A percentile compares a stretch with the other conserved stretches of the same genome.
Evolutionary conservation across 2,888 invertebrate genomes (phyloP).

Genomic region (Yponomeuta cagnagella): DNA sequence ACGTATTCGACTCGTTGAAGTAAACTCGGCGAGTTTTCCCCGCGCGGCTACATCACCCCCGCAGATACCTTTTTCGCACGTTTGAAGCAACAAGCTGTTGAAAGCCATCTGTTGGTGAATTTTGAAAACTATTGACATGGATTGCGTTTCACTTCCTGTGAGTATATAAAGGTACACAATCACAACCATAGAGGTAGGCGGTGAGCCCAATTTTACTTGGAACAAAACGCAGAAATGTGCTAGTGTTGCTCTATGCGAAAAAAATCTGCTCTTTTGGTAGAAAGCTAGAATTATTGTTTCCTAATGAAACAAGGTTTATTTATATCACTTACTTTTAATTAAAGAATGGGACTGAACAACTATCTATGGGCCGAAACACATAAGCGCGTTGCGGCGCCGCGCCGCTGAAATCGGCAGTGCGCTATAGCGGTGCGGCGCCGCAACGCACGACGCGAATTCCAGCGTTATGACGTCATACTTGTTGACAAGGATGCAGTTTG

Average conservation of each 20-base stretch:
- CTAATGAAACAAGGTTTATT: too few relatives aligned
- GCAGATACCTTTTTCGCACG: constrained; percentile 16
- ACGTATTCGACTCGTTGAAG: neutral
- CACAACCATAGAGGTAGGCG: neutral
- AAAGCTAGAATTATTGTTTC: neutral
- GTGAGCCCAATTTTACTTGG: constrained; percentile 11
- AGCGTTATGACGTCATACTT: too few relatives aligned
- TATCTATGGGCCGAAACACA: too few relatives aligned
- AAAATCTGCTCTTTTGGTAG: neutral
- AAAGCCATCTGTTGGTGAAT: constrained; percentile 19
- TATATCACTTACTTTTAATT: too few relatives aligned
- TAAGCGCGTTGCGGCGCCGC: too few relatives aligned
- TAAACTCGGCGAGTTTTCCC: neutral
- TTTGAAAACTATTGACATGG: constrained; percentile 11
- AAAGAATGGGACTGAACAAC: too few relatives aligned
- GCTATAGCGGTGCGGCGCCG: too few relatives aligned
- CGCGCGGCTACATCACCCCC: constrained; percentile 7
- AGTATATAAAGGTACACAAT: too few relatives aligned
- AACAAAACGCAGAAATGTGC: constrained; percentile 15
- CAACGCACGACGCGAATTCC: too few relatives aligned
- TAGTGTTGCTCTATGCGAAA: neutral
- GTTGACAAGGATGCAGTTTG: too few relatives aligned
- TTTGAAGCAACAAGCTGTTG: constrained; percentile 12
- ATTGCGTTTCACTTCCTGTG: constrained; percentile 18
- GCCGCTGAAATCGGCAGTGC: too few relatives aligned